These are phyloP conservation scores for Lethenteron reissneri DNA, from an alignment of 2,113 vertebrate species.

Conservation along the genomic window DNA sequence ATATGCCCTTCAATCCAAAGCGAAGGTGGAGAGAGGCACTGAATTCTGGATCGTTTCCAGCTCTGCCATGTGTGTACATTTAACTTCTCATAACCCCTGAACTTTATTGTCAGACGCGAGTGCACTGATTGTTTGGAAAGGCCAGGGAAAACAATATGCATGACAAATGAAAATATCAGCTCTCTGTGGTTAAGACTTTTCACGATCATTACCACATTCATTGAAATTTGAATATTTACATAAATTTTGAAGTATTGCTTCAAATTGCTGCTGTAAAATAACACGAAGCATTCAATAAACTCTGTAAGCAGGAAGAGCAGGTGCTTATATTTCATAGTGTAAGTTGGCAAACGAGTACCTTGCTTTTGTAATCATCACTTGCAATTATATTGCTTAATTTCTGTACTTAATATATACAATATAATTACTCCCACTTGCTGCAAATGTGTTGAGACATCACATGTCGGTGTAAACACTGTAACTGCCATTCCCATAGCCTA, in stretches of 20 bases:
- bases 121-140: conserved; percentile 2
- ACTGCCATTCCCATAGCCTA: no score
- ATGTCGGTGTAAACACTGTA: no score
- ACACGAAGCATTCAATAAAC: background rate
- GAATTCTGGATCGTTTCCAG: background rate
- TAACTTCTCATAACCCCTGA: conserved; percentile 4
- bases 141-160: background rate
- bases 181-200: background rate
- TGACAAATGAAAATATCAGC: conserved; percentile 4
- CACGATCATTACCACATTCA: background rate
- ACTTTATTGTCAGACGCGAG: background rate
- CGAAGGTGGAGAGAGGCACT: background rate
- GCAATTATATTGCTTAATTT: no score
- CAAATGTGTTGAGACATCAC: no score
- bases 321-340: no score
- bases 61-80: conserved; percentile 4
- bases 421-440: no score
- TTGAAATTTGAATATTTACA: background rate
- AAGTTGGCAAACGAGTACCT: no score
- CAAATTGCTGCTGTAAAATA: background rate
- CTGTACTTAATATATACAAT: no score
- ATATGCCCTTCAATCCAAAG: conserved; percentile 6
- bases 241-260: background rate
- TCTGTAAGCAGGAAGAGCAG: no score
- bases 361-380: no score